A percentile compares a stretch with the other conserved stretches of the same genome.
Conservation (phyloP, 2,113 vertebrate genomes). For the Machaerirhynchus nigripectus region DNA sequence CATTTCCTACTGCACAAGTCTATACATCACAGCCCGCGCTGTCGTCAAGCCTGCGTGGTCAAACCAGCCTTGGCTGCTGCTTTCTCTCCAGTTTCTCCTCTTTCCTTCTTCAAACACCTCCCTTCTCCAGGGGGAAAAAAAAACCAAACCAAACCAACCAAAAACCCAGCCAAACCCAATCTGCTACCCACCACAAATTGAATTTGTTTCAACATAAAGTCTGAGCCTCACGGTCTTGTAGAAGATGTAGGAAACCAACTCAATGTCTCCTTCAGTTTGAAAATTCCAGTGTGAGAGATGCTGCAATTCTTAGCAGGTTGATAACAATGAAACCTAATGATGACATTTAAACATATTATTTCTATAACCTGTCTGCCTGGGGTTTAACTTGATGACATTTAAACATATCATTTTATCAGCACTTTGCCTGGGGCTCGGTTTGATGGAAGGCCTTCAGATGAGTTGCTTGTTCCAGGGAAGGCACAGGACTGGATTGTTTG, state of each 20-base stretch:
- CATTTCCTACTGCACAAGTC: conserved; percentile 41
- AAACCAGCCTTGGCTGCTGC: not conserved
- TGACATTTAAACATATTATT: not conserved
- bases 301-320: not conserved
- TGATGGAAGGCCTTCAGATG: not conserved
- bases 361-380: not conserved
- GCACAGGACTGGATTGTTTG: not conserved
- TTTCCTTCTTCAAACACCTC: not conserved
- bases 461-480: not conserved
- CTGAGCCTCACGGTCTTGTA: not conserved
- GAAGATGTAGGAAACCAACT: not conserved
- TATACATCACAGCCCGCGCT: not conserved
- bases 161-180: not conserved
- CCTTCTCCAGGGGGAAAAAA: not conserved
- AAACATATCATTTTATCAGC: not conserved
- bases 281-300: not conserved
- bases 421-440: not conserved
- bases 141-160: too few species aligned
- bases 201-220: not conserved
- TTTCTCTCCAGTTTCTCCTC: not conserved
- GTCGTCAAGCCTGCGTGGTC: not conserved
- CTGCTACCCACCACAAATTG: not conserved
- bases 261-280: not conserved
- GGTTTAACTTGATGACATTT: not conserved
- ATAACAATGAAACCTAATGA: not conserved